Evolutionary conservation across 2,797 vertebrate species (phyloP), one percentile per base, ranked within the genome.

Genomic region (Melanotaenia boesemani): DNA sequence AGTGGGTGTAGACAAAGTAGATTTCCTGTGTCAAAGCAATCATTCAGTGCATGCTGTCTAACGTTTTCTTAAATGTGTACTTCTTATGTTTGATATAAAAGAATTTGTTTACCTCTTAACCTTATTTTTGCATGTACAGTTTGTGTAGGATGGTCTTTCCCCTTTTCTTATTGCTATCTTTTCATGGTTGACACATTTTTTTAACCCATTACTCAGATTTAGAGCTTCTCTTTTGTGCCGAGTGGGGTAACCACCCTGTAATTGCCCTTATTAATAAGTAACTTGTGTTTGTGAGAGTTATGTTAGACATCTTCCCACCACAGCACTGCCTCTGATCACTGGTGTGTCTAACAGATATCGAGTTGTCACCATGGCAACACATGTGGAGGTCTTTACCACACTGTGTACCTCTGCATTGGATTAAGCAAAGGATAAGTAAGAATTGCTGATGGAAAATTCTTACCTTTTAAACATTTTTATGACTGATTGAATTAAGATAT

Each of bases 231-330:
- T 36, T 22, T 8, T 65, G 65, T 48, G 24, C 41, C 2, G 11
- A 59, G 26, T 24, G 44, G 72, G 74, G 72, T 78, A 77, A 70
- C 26, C 3, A 37, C 11, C 52, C 24, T 84, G 65, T 68, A 79
- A 83, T 82, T 82, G 84, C 90, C 92, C 93, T 91, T 87, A 93
- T 95, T 96, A 97, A 97, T 97, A 94, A 95, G 93, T 85, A 82
- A 93, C 93, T 94, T 89, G 92, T 80, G 91, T 92, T 67, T 13
- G 60, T 66, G 88, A 92, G 91, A 95, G 95, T 93, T 95, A 95
- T 94, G 84, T 75, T 63, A 77, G 77, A 85, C 83, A 86, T 88
- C 75, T 77, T 70, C 72, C 84, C 80, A 74, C 64, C 59, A 92
- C 89, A 92, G 89, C 74, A 79, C 66, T 63, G 60, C 86, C 92